A percentile compares a stretch with the other conserved stretches of the same genome.
Evolutionary conservation across 2,113 vertebrate species (phyloP).

Genomic region (Litocranius walleri): DNA sequence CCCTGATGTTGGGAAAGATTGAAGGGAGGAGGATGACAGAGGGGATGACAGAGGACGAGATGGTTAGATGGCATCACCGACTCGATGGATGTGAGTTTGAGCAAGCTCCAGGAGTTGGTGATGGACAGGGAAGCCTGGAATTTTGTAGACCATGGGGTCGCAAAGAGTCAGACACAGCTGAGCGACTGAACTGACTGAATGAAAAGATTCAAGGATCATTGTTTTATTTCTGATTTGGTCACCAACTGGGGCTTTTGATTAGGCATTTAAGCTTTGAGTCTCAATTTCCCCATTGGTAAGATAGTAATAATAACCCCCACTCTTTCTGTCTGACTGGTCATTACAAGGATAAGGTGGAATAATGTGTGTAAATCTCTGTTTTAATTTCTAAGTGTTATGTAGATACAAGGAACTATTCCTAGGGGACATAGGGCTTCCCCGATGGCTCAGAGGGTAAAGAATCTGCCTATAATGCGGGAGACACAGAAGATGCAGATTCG

Average conservation of each 20-base stretch:
- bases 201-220: not conserved
- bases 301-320: not conserved
- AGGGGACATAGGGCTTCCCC: not conserved
- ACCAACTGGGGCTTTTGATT: not conserved
- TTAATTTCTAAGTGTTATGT: not conserved
- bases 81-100: not conserved
- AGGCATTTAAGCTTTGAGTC: not conserved
- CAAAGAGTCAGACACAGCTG: not conserved
- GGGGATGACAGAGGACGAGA: fast-evolving
- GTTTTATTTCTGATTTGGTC: not conserved
- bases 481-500: not conserved
- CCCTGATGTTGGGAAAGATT: not conserved
- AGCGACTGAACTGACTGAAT: not conserved
- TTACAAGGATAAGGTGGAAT: not conserved
- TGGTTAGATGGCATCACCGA: not conserved
- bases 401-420: not conserved
- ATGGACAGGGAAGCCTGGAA: not conserved
- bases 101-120: not conserved
- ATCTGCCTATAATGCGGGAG: not conserved
- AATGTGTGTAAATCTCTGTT: not conserved
- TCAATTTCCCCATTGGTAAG: not conserved
- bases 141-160: not conserved
- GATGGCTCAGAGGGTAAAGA: not conserved
- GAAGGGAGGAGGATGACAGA: not conserved
- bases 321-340: not conserved